These are phyloP conservation scores for Cyclargus thomasi DNA, from an alignment of 1,140 invertebrate genomes.

Conservation along the genomic window DNA sequence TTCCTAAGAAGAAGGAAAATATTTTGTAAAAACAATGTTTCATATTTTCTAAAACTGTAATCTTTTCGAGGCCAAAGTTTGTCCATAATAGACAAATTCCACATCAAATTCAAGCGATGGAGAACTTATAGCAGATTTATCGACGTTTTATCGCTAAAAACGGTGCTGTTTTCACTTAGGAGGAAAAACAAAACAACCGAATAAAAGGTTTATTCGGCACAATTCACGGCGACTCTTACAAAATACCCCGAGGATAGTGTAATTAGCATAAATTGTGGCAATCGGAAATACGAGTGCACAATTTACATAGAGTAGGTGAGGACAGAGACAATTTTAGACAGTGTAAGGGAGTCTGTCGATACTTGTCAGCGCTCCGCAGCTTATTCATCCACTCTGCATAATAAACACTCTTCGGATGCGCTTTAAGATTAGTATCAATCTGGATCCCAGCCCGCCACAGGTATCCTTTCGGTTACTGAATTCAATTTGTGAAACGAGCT, in stretches of 20 bases:
- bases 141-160: neutral
- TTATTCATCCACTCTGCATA: conserved; percentile 31
- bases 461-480: conserved; percentile 34
- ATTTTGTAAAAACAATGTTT: no score
- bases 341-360: conserved; percentile 5
- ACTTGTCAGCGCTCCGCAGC: conserved; percentile 11
- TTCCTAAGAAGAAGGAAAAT: no score
- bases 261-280: conserved; percentile 12
- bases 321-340: conserved; percentile 8
- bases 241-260: conserved; percentile 2
- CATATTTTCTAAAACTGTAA: no score
- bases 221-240: neutral
- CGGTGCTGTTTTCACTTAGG: neutral
- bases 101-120: no score
- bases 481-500: conserved; percentile 43
- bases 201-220: neutral
- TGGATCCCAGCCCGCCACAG: conserved; percentile 32
- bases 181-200: neutral
- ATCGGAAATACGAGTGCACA: neutral
- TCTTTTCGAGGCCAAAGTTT: no score
- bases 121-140: no score
- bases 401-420: conserved; percentile 42
- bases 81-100: no score
- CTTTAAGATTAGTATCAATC: conserved; percentile 32
- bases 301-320: conserved; percentile 11